These are phyloP conservation scores for Apotomis capreana DNA, from an alignment of 2,888 invertebrate genomes.

Conservation along the genomic window DNA sequence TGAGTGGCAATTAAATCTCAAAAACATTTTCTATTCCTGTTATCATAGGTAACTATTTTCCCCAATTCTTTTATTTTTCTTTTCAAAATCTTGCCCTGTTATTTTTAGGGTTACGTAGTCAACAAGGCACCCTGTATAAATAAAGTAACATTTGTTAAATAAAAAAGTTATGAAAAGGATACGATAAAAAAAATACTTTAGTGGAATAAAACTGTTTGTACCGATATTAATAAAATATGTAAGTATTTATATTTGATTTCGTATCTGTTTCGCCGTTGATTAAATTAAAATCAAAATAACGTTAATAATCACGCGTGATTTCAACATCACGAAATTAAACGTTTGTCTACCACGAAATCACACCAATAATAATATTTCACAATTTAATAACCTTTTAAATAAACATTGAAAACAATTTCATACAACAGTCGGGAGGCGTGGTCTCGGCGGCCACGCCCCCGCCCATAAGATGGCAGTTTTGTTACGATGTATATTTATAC, in stretches of 20 bases:
- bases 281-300: neutral
- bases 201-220: too few species aligned
- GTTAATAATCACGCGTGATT: neutral
- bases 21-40: too few species aligned
- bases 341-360: neutral
- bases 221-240: too few species aligned
- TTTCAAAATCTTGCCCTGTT: too few species aligned
- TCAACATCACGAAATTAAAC: neutral
- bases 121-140: too few species aligned
- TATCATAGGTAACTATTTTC: too few species aligned
- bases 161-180: too few species aligned
- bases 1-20: too few species aligned
- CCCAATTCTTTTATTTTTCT: too few species aligned
- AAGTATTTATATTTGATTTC: neutral
- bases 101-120: too few species aligned
- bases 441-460: neutral
- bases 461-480: slow-evolving; percentile 18
- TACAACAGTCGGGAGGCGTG: slow-evolving; percentile 5
- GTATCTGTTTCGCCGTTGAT: neutral
- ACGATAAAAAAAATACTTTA: too few species aligned
- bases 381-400: slow-evolving; percentile 2
- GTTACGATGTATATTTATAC: slow-evolving; percentile 6
- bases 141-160: too few species aligned
- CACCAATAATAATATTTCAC: slow-evolving; percentile 1
- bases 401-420: slow-evolving; percentile 12